A percentile compares a stretch with the other conserved stretches of the same genome.
phyloP scores from a whole-genome alignment of 2,113 vertebrate genomes.

The Sinocyclocheilus grahami region DNA sequence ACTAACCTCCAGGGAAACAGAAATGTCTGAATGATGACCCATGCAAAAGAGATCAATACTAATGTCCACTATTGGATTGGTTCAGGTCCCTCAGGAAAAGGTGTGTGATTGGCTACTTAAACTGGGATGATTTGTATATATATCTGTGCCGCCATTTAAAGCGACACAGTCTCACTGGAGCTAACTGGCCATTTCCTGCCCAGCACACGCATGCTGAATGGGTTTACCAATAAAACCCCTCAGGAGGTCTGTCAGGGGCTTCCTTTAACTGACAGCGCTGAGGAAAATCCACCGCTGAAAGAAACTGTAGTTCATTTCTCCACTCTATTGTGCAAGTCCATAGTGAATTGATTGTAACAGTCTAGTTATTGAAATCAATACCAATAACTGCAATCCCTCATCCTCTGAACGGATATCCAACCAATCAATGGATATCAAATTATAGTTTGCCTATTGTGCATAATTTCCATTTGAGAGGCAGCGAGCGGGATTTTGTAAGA shows the following conservation, averaged over 20 bases:
- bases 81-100: conserved; percentile 31
- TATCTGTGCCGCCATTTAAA: conserved; percentile 24
- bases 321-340: conserved; percentile 61
- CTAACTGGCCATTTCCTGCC: conserved; percentile 45
- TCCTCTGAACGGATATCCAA: conserved; percentile 73
- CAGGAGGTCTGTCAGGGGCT: not conserved
- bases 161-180: conserved; percentile 14
- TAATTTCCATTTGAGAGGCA: conserved; percentile 68
- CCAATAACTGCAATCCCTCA: conserved; percentile 79
- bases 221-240: conserved; percentile 42
- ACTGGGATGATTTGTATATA: conserved; percentile 49
- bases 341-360: conserved; percentile 75
- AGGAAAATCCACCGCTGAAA: not conserved
- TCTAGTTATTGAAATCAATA: conserved; percentile 84
- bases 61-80: conserved; percentile 50
- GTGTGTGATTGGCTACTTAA: conserved; percentile 48
- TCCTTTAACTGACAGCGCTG: conserved; percentile 6
- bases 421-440: conserved; percentile 80
- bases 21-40: conserved; percentile 52
- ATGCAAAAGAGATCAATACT: conserved; percentile 54
- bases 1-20: conserved; percentile 46
- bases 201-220: conserved; percentile 4
- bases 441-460: conserved; percentile 66
- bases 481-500: conserved; percentile 58
- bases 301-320: conserved; percentile 49